Conservation (phyloP, 2,113 vertebrate genomes). For the Periophthalmodon schlosseri region DNA sequence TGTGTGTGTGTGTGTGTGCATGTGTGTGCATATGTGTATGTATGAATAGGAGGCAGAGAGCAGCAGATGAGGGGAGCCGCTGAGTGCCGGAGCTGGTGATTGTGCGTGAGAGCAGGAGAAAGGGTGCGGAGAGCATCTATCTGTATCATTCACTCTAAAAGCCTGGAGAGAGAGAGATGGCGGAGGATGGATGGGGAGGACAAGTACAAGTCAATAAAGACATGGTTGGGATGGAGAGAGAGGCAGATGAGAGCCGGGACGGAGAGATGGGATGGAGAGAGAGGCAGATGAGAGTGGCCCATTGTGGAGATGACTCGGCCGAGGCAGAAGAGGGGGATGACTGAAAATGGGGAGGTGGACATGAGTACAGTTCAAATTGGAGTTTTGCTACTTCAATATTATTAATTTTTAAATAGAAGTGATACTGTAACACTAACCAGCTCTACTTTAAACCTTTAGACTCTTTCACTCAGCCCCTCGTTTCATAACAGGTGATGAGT, state of each 20-base stretch:
- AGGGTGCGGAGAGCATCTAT: conserved; percentile 72
- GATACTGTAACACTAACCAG: too few relatives aligned
- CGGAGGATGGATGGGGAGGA: conserved; percentile 70
- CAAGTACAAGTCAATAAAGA: conserved; percentile 75
- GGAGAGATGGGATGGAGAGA: conserved; percentile 44
- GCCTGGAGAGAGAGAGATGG: conserved; percentile 63
- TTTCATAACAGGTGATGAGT: too few relatives aligned
- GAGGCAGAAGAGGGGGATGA: conserved; percentile 14
- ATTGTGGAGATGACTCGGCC: conserved; percentile 65
- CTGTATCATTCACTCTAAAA: conserved; percentile 76
- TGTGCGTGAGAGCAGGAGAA: conserved; percentile 73
- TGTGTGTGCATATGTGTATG: conserved; percentile 8
- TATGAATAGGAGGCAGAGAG: conserved; percentile 8
- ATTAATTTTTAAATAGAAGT: too few relatives aligned
- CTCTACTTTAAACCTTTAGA: too few relatives aligned
- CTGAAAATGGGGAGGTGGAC: neutral
- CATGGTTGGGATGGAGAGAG: conserved; percentile 58
- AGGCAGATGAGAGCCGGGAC: conserved; percentile 59
- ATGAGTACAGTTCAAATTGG: too few relatives aligned
- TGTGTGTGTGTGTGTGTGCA: too few relatives aligned
- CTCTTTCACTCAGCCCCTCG: too few relatives aligned
- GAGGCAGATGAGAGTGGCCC: conserved; percentile 58
- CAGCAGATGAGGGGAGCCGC: conserved; percentile 49
- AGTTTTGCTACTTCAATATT: too few relatives aligned
- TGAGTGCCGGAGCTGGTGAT: conserved; percentile 68